Conservation (phyloP, 2,888 invertebrate species). For the Carcina quercana region DNA sequence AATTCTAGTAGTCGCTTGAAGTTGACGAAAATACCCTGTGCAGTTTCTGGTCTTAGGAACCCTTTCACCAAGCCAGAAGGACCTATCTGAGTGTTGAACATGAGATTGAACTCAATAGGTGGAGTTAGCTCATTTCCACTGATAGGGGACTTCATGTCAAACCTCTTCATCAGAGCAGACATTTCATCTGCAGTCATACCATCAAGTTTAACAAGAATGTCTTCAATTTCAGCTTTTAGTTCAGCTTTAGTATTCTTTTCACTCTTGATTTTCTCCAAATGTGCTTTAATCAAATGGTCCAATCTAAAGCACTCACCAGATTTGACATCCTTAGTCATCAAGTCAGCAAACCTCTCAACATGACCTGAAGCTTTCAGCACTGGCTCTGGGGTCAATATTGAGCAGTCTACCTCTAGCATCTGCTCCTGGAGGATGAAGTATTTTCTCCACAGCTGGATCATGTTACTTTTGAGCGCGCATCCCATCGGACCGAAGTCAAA, state of each 20-base stretch:
- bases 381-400: conserved; percentile 96
- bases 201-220: conserved; percentile 89
- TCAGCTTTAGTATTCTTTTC: conserved; percentile 88
- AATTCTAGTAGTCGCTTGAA: conserved; percentile 98
- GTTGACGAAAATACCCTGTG: conserved; percentile 99
- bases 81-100: conserved; percentile 99
- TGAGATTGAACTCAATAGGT: conserved; percentile 98
- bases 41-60: conserved; percentile 98
- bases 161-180: conserved; percentile 88
- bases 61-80: conserved; percentile 96
- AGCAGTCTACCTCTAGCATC: conserved; percentile 99
- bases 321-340: conserved; percentile 98
- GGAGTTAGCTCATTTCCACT: conserved; percentile 96
- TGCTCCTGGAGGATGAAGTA: conserved; percentile 98
- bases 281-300: conserved; percentile 97
- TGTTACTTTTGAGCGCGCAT: conserved; percentile 96
- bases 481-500: conserved; percentile 99
- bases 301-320: conserved; percentile 98
- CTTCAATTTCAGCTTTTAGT: conserved; percentile 82
- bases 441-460: conserved; percentile 94
- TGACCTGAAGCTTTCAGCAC: conserved; percentile 99
- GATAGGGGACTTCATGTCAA: conserved; percentile 94
- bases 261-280: conserved; percentile 87
- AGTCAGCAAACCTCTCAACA: conserved; percentile 98
- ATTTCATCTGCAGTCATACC: conserved; percentile 94